Percentiles rank a stretch among this genome's conserved stretches.
Conservation (phyloP, 2,113 vertebrate species). For the Herpetotheres cachinnans region DNA sequence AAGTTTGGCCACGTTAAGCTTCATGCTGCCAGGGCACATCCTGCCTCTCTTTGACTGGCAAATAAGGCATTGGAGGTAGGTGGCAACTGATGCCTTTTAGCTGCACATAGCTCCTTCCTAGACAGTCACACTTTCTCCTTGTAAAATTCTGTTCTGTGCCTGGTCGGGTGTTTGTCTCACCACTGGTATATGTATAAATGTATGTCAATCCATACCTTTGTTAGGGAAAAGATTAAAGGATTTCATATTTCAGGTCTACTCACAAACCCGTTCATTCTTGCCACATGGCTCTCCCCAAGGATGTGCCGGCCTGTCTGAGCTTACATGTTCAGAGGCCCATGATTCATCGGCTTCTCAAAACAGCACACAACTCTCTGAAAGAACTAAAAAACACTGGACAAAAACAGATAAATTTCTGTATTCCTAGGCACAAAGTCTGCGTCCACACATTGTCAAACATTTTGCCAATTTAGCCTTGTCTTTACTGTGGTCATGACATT, state of each 20-base stretch:
- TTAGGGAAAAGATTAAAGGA: not conserved
- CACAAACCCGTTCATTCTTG: not conserved
- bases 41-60: not conserved
- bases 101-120: not conserved
- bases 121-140: not conserved
- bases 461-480: not conserved
- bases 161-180: rapidly evolving
- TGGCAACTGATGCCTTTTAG: not conserved
- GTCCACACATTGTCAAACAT: not conserved
- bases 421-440: not conserved
- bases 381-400: not conserved
- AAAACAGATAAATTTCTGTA: not conserved
- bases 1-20: not conserved
- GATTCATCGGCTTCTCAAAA: not conserved
- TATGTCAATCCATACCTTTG: not conserved
- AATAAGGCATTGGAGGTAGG: not conserved
- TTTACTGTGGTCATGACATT: not conserved
- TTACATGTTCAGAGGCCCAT: not conserved
- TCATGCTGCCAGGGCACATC: not conserved
- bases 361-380: not conserved
- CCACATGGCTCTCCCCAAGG: not conserved
- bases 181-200: not conserved
- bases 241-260: not conserved
- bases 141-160: not conserved
- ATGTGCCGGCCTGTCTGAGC: not conserved